phyloP scores from a whole-genome alignment of 37 sponge, comb jelly and placozoan genomes.

The Halichondria panicea region DNA sequence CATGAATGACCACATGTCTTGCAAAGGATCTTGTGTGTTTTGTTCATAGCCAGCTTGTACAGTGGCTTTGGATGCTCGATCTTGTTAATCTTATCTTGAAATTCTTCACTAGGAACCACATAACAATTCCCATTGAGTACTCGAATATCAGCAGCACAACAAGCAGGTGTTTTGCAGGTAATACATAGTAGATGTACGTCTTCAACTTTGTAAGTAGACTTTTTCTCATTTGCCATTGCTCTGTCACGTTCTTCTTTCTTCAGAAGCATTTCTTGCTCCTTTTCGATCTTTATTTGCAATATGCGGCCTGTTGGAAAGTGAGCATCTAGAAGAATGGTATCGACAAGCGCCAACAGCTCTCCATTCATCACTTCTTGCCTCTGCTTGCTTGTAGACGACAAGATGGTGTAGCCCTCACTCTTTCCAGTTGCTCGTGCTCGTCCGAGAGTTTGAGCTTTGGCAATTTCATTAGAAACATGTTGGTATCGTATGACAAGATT shows the following conservation, averaged over 20 bases:
- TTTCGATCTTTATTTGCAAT: background rate
- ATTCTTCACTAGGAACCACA: conserved; percentile 41
- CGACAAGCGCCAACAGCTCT: conserved; percentile 28
- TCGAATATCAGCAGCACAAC: conserved; percentile 54
- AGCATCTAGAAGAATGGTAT: background rate
- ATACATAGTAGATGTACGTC: conserved; percentile 39
- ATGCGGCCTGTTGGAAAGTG: conserved; percentile 9
- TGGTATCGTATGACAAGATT: conserved; percentile 80
- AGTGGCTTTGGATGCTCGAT: background rate
- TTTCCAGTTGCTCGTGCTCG: conserved; percentile 69
- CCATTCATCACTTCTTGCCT: conserved; percentile 30
- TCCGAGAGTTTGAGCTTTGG: conserved; percentile 66
- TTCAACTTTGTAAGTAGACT: background rate
- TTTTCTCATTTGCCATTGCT: background rate
- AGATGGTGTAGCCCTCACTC: conserved; percentile 44
- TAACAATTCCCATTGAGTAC: background rate
- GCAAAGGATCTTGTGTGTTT: conserved; percentile 60
- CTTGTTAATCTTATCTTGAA: conserved; percentile 3
- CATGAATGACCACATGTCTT: conserved; percentile 42
- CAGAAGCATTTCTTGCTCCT: background rate
- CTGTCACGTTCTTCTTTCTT: background rate
- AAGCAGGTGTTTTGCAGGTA: conserved; percentile 57
- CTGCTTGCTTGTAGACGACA: conserved; percentile 30
- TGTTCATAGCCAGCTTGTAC: background rate
- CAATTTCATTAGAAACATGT: conserved; percentile 70